Evolutionary conservation across 2,113 vertebrate genomes (phyloP).

Genomic region (Hydrochoerus hydrochaeris): DNA sequence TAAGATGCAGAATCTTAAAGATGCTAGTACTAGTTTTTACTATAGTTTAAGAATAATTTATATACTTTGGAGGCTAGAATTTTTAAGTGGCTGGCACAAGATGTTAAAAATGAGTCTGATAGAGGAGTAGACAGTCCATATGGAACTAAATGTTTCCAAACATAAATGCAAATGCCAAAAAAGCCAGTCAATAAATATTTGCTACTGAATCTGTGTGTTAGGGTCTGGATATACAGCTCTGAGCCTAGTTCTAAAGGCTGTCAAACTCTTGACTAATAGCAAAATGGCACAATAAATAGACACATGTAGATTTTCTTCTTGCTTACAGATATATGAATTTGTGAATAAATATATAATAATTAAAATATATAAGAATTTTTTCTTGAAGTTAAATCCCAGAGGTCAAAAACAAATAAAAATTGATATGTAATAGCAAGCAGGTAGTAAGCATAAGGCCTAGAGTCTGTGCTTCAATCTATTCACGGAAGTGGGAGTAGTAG

Average conservation of each 20-base stretch:
- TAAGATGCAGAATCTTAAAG: not conserved
- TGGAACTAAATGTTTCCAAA: not conserved
- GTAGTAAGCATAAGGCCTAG: not conserved
- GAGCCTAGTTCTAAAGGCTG: not conserved
- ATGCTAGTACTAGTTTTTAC: not conserved
- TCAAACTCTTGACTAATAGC: not conserved
- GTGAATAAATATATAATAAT: not conserved
- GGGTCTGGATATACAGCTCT: not conserved
- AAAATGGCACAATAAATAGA: conserved; percentile 2
- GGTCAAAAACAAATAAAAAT: not conserved
- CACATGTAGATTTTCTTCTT: not conserved
- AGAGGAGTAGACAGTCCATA: not conserved
- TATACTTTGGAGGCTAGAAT: not conserved
- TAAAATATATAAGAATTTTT: conserved; percentile 5
- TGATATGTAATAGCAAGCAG: not conserved
- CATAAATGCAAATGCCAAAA: not conserved
- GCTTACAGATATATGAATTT: not conserved
- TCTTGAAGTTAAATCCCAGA: not conserved
- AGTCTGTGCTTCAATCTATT: not conserved
- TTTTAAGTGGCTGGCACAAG: not conserved
- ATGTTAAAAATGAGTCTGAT: not conserved
- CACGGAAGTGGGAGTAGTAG: not conserved
- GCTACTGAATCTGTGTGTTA: not conserved
- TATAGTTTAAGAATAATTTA: conserved; percentile 5
- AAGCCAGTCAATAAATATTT: not conserved